Percentiles rank a stretch among this genome's conserved stretches.
These are phyloP conservation scores for Uloborus diversus DNA, from an alignment of 1,140 invertebrate genomes.

Conservation along the genomic window DNA sequence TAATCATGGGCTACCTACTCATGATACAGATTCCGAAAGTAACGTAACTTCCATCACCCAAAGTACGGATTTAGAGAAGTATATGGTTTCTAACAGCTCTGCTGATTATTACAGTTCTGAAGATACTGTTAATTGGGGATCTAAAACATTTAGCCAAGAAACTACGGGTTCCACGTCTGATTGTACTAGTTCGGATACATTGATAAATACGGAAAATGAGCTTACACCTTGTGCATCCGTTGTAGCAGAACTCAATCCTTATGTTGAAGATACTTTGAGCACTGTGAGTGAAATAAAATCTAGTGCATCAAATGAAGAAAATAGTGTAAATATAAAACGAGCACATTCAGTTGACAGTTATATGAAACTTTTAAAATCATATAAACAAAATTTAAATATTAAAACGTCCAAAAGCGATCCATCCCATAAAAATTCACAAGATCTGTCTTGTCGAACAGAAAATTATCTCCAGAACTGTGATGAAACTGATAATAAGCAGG, in stretches of 20 bases:
- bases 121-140: background rate
- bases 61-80: conserved; percentile 47
- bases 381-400: background rate
- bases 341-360: conserved; percentile 41
- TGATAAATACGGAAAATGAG: conserved; percentile 47
- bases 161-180: conserved; percentile 17
- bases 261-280: background rate
- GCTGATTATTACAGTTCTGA: conserved; percentile 33
- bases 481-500: no score
- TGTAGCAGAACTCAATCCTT: conserved; percentile 1
- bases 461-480: no score
- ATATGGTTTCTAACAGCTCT: conserved; percentile 35
- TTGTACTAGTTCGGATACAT: conserved; percentile 34
- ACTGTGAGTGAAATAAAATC: background rate
- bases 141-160: conserved; percentile 13
- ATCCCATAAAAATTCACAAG: background rate
- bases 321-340: background rate
- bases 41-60: conserved; percentile 36
- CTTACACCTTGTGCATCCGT: conserved; percentile 37
- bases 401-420: conserved; percentile 39
- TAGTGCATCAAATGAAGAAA: background rate
- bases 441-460: no score
- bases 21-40: conserved; percentile 43
- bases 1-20: background rate
- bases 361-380: conserved; percentile 19